These are phyloP conservation scores for Myripristis jacobus DNA, from an alignment of 2,797 vertebrate species.

Conservation along the genomic window DNA sequence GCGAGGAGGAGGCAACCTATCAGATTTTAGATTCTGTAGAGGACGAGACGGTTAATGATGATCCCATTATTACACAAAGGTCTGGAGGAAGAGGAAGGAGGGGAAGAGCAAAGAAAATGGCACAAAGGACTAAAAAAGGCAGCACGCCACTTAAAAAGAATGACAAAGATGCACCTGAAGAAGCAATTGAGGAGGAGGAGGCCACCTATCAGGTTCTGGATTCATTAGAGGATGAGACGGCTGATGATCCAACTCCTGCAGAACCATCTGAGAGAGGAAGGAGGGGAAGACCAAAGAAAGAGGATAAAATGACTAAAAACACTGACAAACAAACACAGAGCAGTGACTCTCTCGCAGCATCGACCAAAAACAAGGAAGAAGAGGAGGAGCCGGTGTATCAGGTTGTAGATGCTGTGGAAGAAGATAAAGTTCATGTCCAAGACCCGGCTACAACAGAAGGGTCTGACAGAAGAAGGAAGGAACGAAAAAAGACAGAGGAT, in stretches of 20 bases:
- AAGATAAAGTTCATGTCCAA: slow-evolving; percentile 49
- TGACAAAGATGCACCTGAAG: neutral
- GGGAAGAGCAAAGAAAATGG: slow-evolving; percentile 50
- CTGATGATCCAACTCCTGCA: neutral
- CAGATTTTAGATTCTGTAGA: slow-evolving; percentile 38
- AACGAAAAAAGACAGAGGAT: neutral
- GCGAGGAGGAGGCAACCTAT: neutral
- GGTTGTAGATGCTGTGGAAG: slow-evolving; percentile 69
- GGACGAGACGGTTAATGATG: neutral
- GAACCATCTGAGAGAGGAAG: neutral
- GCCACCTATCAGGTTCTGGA: slow-evolving; percentile 51
- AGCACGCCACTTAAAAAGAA: neutral
- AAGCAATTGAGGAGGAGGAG: slow-evolving; percentile 28
- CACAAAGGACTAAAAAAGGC: slow-evolving; percentile 13
- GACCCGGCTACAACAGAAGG: neutral
- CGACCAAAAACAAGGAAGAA: slow-evolving; percentile 1
- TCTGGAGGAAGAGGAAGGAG: slow-evolving; percentile 15
- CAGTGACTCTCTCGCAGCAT: neutral
- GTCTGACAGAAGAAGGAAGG: neutral
- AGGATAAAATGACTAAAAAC: neutral
- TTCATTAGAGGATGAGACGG: slow-evolving; percentile 41
- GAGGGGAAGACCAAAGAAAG: neutral
- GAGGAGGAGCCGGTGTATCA: slow-evolving; percentile 57
- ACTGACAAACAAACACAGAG: neutral
- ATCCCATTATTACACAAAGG: neutral